Percentiles rank a stretch among this genome's conserved stretches.
Evolutionary conservation across 2,888 invertebrate genomes (phyloP).

Genomic region (Matsumyia berberina): DNA sequence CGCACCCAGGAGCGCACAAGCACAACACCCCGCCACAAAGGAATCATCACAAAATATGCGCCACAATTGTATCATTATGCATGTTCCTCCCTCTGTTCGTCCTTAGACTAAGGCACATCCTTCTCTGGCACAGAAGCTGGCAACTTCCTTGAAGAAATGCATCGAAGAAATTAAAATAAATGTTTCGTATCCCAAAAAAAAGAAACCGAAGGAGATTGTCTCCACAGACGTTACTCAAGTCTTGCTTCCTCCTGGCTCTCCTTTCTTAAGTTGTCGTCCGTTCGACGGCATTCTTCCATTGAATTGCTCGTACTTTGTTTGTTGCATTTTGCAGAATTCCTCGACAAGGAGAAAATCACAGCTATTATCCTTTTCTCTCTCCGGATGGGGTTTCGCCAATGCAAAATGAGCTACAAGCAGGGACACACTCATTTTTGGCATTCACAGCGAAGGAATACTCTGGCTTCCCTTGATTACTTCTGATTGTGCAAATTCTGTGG

Average conservation of each 20-base stretch:
- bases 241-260: background rate
- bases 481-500: constrained; percentile 59
- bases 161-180: constrained; percentile 71
- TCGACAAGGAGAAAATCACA: constrained; percentile 39
- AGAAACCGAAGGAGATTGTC: constrained; percentile 26
- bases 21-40: background rate
- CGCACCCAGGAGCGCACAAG: constrained; percentile 3
- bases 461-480: constrained; percentile 60
- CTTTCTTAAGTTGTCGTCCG: constrained; percentile 27
- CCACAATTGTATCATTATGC: constrained; percentile 47
- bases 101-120: constrained; percentile 35
- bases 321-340: background rate
- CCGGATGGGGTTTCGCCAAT: constrained; percentile 19
- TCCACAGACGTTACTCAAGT: constrained; percentile 20
- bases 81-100: constrained; percentile 44
- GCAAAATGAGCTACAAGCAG: constrained; percentile 53
- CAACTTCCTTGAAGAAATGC: constrained; percentile 35
- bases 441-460: constrained; percentile 39
- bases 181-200: constrained; percentile 39
- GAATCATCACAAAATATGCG: constrained; percentile 24
- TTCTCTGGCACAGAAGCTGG: constrained; percentile 51
- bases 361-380: constrained; percentile 41
- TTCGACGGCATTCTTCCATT: constrained; percentile 38
- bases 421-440: constrained; percentile 56
- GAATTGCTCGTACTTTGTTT: constrained; percentile 25